A percentile compares a stretch with the other conserved stretches of the same genome.
Conservation (phyloP, 2,888 invertebrate species). For the Polietes domitor region DNA sequence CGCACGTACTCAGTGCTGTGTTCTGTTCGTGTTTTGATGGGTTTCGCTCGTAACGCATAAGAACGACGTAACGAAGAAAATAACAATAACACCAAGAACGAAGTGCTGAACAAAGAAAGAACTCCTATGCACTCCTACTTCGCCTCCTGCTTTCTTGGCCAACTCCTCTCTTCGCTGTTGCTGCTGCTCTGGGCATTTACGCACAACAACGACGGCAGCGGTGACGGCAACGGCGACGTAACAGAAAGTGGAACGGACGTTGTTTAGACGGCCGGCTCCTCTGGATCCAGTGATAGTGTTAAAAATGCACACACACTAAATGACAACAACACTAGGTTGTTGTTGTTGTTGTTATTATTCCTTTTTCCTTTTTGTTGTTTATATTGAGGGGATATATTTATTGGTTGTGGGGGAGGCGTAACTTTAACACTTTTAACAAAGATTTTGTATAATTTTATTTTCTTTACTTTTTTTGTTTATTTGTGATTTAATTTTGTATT, state of each 20-base stretch:
- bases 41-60: background rate
- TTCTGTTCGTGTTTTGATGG: background rate
- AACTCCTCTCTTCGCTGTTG: background rate
- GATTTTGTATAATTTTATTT: background rate
- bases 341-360: too few species aligned
- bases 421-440: too few species aligned
- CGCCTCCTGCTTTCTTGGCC: background rate
- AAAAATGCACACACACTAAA: too few species aligned
- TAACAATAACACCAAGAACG: background rate
- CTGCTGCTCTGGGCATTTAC: background rate
- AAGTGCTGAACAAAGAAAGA: slow-evolving; percentile 4
- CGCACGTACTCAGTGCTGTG: too few species aligned
- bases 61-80: background rate
- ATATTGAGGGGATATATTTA: too few species aligned
- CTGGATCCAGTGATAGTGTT: background rate
- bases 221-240: too few species aligned
- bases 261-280: background rate
- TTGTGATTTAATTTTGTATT: background rate
- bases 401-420: too few species aligned
- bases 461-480: background rate
- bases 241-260: background rate
- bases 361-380: background rate
- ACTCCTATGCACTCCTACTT: background rate
- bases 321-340: too few species aligned
- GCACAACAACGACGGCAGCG: background rate